A percentile compares a stretch with the other conserved stretches of the same genome.
Evolutionary conservation across 2,113 vertebrate genomes (phyloP).

Genomic region (Apistogramma diplotaenia): DNA sequence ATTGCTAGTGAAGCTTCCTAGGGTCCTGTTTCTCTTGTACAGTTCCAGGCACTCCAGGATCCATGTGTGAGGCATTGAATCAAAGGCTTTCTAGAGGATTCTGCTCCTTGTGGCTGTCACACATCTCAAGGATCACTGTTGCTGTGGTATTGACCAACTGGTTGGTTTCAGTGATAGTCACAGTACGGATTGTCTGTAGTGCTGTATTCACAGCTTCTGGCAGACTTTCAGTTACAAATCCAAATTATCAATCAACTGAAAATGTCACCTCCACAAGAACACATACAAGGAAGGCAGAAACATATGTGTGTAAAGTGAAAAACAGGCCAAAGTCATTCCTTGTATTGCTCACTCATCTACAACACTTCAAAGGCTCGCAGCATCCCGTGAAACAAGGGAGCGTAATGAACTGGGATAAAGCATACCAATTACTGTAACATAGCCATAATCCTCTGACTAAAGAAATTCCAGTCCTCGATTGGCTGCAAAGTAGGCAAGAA

Average conservation of each 20-base stretch:
- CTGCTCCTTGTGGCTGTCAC: too few relatives aligned
- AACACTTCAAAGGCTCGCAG: background rate
- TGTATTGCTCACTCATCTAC: background rate
- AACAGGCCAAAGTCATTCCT: background rate
- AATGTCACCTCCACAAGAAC: background rate
- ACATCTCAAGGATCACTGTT: too few relatives aligned
- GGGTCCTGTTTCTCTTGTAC: too few relatives aligned
- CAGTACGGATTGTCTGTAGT: too few relatives aligned
- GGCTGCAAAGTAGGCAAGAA: background rate
- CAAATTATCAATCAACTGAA: background rate
- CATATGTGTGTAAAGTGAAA: background rate
- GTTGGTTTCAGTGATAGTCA: too few relatives aligned
- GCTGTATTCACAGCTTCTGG: too few relatives aligned
- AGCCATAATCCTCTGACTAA: background rate
- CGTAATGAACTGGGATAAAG: background rate
- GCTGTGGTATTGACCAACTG: too few relatives aligned
- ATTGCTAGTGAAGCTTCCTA: too few relatives aligned
- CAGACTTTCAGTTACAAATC: background rate
- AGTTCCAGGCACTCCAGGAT: too few relatives aligned
- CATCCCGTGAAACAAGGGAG: background rate
- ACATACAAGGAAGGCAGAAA: background rate
- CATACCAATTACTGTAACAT: background rate
- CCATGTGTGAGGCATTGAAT: too few relatives aligned
- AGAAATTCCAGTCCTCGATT: background rate
- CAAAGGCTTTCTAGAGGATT: too few relatives aligned